A percentile compares a stretch with the other conserved stretches of the same genome.
These are phyloP conservation scores for Polyergus mexicanus DNA, from an alignment of 1,140 invertebrate species.

Conservation along the genomic window DNA sequence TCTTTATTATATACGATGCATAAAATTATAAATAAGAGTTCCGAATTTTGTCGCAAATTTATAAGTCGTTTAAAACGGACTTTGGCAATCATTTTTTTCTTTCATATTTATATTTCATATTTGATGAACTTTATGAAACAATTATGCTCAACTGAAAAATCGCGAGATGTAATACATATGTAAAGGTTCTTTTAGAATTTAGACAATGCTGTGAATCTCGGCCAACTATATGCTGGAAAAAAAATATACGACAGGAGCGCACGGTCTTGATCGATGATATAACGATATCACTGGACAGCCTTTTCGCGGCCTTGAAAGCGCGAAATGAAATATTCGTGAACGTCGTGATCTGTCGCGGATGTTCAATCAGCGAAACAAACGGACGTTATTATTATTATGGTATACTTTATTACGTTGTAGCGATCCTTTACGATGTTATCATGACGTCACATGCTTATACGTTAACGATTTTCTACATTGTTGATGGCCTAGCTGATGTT, in stretches of 20 bases:
- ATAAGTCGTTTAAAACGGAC: no score
- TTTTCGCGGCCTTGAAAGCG: conserved; percentile 59
- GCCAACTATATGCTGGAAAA: not conserved
- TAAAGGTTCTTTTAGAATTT: not conserved
- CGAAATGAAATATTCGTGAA: conserved; percentile 72
- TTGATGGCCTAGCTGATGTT: conserved; percentile 13
- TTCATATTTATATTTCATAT: no score
- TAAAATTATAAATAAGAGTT: no score
- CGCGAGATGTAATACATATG: not conserved
- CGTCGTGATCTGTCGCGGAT: conserved; percentile 56
- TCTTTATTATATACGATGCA: no score
- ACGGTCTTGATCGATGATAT: conserved; percentile 60
- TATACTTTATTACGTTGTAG: conserved; percentile 17
- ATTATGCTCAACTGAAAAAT: not conserved
- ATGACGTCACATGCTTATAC: not conserved
- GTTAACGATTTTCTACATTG: conserved; percentile 40
- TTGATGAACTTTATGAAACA: not conserved
- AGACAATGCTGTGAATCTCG: not conserved
- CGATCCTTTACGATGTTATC: conserved; percentile 1
- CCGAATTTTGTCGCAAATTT: no score
- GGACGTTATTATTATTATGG: not conserved
- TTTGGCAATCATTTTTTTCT: no score
- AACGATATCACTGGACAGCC: conserved; percentile 54
- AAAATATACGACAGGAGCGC: not conserved
- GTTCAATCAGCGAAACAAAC: conserved; percentile 46